Evolutionary conservation across 2,797 vertebrate species (phyloP), one percentile per base, ranked within the genome.

Genomic region (Antennarius maculatus): DNA sequence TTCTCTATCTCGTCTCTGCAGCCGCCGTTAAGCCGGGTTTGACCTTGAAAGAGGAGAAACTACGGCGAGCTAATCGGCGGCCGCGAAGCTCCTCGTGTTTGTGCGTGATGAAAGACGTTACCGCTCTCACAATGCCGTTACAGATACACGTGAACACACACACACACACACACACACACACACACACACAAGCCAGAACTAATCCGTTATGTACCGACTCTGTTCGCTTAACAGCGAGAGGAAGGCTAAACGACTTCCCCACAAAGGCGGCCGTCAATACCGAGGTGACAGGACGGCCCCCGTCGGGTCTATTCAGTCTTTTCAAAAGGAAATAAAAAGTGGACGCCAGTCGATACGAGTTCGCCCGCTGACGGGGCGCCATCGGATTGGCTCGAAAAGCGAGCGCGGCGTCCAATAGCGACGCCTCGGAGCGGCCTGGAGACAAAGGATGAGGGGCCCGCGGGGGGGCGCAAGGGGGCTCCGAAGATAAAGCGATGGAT

Each of bases 21-120:
- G 88, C 76, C 51, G 68, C 60, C 41, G 71, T 84, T 87, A 72
- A 86, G 73, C 86, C 4, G 51, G 17, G 72, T 76, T 77, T 86
- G 85, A 88, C 81, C 85, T 88, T 89, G 83, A 87, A 81, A 85
- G 77, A 72, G 69, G 70, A 65, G 23, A 23, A 85, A 58, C 83
- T 6, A 74, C 63, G 2, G 62, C 3, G 47, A 71, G 73, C 61
- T 82, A 72, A 86, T 83, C 62, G 28, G 58, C 4, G 29, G 37
- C 39, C 46, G n/a, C 4, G 60, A 74, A 43, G 71, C 74, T 62
- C 58, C 49, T 5, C 31, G 74, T 16, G 67, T 46, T 60, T 61
- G 65, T 65, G 66, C 42, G 65, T 29, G 6, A 49, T 17, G 18
- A 31, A n/a, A 45, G 50, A 50, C 61, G 28, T 66, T 41, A 41